A percentile compares a stretch with the other conserved stretches of the same genome.
Evolutionary conservation across 2,797 vertebrate genomes (phyloP).

Genomic region (Emydoidea blandingii): DNA sequence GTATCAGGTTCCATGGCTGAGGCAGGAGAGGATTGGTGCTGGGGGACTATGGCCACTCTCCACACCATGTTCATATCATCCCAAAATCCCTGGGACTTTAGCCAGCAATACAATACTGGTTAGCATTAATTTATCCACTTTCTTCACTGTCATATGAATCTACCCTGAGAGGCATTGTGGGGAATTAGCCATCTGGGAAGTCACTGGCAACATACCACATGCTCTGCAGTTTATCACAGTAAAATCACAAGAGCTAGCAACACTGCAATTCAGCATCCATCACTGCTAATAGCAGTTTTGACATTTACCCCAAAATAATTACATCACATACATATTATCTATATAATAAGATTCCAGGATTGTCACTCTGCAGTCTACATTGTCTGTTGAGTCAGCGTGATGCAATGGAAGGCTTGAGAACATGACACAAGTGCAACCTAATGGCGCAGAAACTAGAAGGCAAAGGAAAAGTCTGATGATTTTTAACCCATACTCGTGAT

Average conservation of each 20-base stretch:
- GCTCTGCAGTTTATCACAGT: not conserved
- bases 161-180: not conserved
- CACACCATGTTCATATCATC: not conserved
- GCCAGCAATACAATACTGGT: not conserved
- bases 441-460: not conserved
- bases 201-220: not conserved
- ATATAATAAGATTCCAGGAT: no score
- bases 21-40: not conserved
- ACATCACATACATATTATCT: no score
- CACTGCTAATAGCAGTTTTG: no score
- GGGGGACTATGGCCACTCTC: not conserved
- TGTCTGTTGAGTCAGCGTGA: no score
- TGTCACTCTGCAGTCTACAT: no score
- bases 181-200: not conserved
- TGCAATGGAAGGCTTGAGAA: not conserved
- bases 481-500: not conserved
- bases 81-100: not conserved
- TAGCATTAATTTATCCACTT: not conserved
- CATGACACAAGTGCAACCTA: not conserved
- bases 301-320: no score
- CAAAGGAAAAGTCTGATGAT: not conserved
- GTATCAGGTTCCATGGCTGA: not conserved
- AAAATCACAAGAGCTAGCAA: no score
- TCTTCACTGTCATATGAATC: not conserved
- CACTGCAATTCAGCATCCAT: no score